These are phyloP conservation scores for Orientallactaga bullata DNA, from an alignment of 2,113 vertebrate species.

Conservation along the genomic window DNA sequence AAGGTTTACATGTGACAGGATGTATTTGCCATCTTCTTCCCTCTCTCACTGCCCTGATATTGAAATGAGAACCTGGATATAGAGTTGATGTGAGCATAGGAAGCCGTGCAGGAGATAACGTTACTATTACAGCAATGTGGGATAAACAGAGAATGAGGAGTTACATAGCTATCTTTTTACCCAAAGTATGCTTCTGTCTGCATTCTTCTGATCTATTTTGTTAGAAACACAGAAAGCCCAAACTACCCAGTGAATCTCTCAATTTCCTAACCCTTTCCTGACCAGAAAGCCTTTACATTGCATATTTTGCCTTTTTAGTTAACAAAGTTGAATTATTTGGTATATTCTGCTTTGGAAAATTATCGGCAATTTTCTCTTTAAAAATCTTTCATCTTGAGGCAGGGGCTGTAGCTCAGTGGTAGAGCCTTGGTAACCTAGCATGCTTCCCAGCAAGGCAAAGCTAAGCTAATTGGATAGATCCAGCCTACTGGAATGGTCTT, in stretches of 20 bases:
- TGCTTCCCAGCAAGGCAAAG: not conserved
- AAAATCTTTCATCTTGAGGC: not conserved
- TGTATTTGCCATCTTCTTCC: not conserved
- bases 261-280: not conserved
- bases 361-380: not conserved
- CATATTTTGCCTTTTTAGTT: not conserved
- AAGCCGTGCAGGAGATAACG: not conserved
- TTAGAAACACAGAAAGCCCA: not conserved
- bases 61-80: not conserved
- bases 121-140: not conserved
- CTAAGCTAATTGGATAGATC: not conserved
- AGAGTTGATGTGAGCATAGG: not conserved
- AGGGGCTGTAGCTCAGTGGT: not conserved
- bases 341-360: not conserved
- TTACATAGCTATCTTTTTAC: not conserved
- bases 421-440: too few species aligned
- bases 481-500: not conserved
- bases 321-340: constrained; percentile 29
- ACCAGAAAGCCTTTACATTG: not conserved
- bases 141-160: not conserved
- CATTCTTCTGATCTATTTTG: not conserved
- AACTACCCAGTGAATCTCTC: not conserved
- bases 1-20: constrained; percentile 9
- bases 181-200: not conserved
- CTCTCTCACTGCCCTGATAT: not conserved